Evolutionary conservation across 2,888 invertebrate species (phyloP).

Genomic region (Eupithecia abbreviata): DNA sequence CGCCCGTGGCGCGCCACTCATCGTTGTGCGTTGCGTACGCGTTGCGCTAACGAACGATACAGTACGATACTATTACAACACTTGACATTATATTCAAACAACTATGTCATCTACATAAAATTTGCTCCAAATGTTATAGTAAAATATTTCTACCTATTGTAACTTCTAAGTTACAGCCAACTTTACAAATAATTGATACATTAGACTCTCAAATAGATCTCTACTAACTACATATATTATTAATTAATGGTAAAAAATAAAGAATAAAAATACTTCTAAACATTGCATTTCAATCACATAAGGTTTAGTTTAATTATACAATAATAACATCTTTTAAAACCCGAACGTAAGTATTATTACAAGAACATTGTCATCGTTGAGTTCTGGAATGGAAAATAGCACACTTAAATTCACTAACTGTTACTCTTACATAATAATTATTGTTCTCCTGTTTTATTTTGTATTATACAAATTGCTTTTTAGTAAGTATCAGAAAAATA

Average conservation of each 20-base stretch:
- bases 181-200: conserved; percentile 85
- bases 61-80: conserved; percentile 73
- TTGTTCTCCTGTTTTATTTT: conserved; percentile 83
- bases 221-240: conserved; percentile 79
- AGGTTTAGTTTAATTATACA: conserved; percentile 83
- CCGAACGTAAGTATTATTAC: conserved; percentile 79
- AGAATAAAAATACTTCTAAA: conserved; percentile 84
- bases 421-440: conserved; percentile 84
- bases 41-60: conserved; percentile 68
- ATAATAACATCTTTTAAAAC: conserved; percentile 83
- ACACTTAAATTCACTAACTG: conserved; percentile 84
- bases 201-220: conserved; percentile 85
- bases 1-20: conserved; percentile 53
- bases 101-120: conserved; percentile 84
- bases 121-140: conserved; percentile 84
- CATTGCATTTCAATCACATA: conserved; percentile 85
- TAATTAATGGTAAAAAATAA: conserved; percentile 84
- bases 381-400: conserved; percentile 84
- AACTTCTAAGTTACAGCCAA: conserved; percentile 84
- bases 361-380: conserved; percentile 83
- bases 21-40: conserved; percentile 82
- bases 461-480: conserved; percentile 82
- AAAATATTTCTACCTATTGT: conserved; percentile 84
- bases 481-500: conserved; percentile 77
- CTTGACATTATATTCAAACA: conserved; percentile 82